Percentiles rank a stretch among this genome's conserved stretches.
phyloP scores from a whole-genome alignment of 2,888 invertebrate species.

The Coremacera marginata region DNA sequence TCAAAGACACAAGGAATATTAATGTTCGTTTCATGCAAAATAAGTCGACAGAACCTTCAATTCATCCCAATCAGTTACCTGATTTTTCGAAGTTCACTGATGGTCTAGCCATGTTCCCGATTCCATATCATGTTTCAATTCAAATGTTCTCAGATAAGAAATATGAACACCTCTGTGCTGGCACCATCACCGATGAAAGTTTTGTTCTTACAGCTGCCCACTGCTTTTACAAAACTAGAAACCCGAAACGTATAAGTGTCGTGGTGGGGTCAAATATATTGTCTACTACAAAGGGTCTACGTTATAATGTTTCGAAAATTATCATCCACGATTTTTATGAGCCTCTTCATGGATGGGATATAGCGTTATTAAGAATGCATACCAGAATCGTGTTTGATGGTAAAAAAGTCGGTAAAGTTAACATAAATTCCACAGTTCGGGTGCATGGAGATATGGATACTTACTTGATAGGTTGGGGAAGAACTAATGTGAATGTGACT shows the following conservation, averaged over 20 bases:
- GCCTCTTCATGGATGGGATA: constrained; percentile 57
- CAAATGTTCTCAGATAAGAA: constrained; percentile 43
- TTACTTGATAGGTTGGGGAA: constrained; percentile 63
- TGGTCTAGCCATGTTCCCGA: constrained; percentile 39
- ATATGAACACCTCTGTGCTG: constrained; percentile 60
- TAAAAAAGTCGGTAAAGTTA: constrained; percentile 44
- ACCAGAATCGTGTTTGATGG: constrained; percentile 54
- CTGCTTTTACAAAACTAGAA: constrained; percentile 51
- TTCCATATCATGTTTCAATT: constrained; percentile 56
- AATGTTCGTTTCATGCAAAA: too few relatives aligned
- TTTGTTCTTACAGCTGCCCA: constrained; percentile 65
- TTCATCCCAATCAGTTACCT: too few relatives aligned
- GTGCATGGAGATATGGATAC: constrained; percentile 50
- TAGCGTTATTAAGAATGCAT: constrained; percentile 57
- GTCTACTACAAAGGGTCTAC: constrained; percentile 42
- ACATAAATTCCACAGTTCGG: constrained; percentile 59
- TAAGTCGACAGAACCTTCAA: too few relatives aligned
- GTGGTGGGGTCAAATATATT: constrained; percentile 51
- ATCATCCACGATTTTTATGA: constrained; percentile 55
- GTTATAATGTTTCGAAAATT: constrained; percentile 51
- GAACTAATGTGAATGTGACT: constrained; percentile 38
- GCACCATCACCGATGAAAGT: constrained; percentile 58
- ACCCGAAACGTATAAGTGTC: constrained; percentile 47
- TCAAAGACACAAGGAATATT: too few relatives aligned
- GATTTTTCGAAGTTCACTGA: neutral